These are phyloP conservation scores for Apocheima hispidaria DNA, from an alignment of 2,888 invertebrate genomes.

Conservation along the genomic window DNA sequence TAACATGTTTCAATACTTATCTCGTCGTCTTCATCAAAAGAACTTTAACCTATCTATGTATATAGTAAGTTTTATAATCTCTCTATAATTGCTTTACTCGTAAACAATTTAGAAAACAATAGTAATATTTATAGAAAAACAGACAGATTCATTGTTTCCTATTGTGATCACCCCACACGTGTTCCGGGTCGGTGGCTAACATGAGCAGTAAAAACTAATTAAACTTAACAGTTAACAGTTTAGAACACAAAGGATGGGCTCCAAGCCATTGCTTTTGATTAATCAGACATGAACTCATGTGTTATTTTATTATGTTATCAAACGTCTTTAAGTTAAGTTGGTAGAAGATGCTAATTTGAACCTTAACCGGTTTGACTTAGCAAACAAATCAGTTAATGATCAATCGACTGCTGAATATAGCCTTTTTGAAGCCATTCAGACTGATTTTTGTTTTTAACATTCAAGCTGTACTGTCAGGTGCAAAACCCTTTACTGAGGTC, in stretches of 20 bases:
- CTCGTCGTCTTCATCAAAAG: background rate
- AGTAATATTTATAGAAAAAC: conserved; percentile 13
- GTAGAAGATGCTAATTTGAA: background rate
- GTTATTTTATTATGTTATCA: conserved; percentile 12
- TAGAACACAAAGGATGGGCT: conserved; percentile 53
- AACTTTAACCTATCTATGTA: too few species aligned
- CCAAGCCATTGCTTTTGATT: conserved; percentile 51
- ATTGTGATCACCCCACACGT: conserved; percentile 39
- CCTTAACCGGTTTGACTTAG: background rate
- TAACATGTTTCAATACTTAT: background rate
- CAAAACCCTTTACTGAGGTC: background rate
- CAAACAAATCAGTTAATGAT: background rate
- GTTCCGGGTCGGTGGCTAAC: conserved; percentile 40
- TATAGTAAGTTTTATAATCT: background rate
- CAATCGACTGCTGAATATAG: background rate
- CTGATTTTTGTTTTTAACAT: background rate
- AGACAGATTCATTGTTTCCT: conserved; percentile 26
- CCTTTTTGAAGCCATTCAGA: background rate
- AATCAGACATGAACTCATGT: conserved; percentile 41
- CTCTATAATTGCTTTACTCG: background rate
- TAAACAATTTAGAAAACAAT: conserved; percentile 24
- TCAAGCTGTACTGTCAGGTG: background rate
- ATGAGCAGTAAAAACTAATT: conserved; percentile 59
- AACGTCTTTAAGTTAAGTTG: background rate
- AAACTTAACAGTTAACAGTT: conserved; percentile 44